phyloP scores from a whole-genome alignment of 2,797 vertebrate genomes.

The Mastacembelus armatus region DNA sequence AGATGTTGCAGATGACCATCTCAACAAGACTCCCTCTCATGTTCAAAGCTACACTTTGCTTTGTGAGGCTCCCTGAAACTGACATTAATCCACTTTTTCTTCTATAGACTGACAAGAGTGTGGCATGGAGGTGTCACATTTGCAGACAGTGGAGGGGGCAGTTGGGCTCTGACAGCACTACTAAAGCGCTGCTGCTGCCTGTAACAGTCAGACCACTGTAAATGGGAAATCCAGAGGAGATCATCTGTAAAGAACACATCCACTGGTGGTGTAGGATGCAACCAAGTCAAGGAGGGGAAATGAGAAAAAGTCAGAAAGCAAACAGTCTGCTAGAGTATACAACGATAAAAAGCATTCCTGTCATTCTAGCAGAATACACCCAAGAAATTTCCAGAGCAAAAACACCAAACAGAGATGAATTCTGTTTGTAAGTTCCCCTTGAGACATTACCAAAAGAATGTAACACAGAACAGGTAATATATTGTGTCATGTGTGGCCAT shows the following conservation, averaged over 20 bases:
- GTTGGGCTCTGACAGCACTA: constrained; percentile 62
- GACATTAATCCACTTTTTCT: constrained; percentile 85
- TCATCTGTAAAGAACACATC: constrained; percentile 83
- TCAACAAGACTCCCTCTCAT: constrained; percentile 73
- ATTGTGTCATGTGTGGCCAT: constrained; percentile 46
- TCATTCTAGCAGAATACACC: constrained; percentile 27
- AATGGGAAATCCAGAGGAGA: constrained; percentile 84
- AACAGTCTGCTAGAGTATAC: constrained; percentile 47
- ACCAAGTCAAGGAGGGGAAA: constrained; percentile 38
- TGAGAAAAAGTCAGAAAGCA: constrained; percentile 47
- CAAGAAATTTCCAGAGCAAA: constrained; percentile 16
- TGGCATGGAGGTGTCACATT: constrained; percentile 79
- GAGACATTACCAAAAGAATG: constrained; percentile 25
- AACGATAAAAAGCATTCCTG: constrained; percentile 44
- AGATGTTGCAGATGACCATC: constrained; percentile 67
- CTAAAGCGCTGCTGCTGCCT: constrained; percentile 71
- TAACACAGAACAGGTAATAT: constrained; percentile 42
- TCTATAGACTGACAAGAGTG: constrained; percentile 81
- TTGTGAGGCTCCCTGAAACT: constrained; percentile 78
- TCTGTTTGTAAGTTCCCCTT: constrained; percentile 20
- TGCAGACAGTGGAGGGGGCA: constrained; percentile 65
- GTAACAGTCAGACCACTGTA: constrained; percentile 78
- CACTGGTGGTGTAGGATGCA: constrained; percentile 60
- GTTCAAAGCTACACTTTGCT: constrained; percentile 73
- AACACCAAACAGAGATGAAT: constrained; percentile 8